Percentiles rank a stretch among this genome's conserved stretches.
These are phyloP conservation scores for Oreotrochilus melanogaster DNA, from an alignment of 2,113 vertebrate species.

Conservation along the genomic window DNA sequence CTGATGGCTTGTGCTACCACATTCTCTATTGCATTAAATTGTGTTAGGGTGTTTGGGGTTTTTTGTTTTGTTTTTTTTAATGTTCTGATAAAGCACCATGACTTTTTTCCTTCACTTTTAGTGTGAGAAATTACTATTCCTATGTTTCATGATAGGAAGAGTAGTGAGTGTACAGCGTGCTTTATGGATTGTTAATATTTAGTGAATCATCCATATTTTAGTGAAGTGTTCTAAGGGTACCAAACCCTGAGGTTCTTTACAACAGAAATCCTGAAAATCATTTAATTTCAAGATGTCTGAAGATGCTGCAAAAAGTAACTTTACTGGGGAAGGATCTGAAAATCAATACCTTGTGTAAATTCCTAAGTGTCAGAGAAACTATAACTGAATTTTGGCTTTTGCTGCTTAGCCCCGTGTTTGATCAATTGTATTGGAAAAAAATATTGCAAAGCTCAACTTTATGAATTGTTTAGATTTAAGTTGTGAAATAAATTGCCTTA, in stretches of 20 bases:
- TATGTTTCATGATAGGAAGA: not conserved
- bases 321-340: not conserved
- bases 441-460: not conserved
- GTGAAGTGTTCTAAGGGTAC: not conserved
- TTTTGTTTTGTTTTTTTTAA: not conserved
- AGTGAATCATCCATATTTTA: not conserved
- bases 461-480: not conserved
- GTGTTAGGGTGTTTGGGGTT: not conserved
- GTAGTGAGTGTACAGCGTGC: rapidly evolving
- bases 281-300: not conserved
- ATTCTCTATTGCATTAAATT: not conserved
- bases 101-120: not conserved
- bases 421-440: not conserved
- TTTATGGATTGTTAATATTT: not conserved
- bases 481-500: not conserved
- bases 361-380: not conserved
- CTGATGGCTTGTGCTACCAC: not conserved
- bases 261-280: not conserved
- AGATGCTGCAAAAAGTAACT: not conserved
- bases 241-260: not conserved
- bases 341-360: not conserved
- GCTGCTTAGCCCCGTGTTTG: not conserved
- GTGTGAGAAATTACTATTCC: not conserved
- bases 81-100: not conserved
- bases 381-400: not conserved